A percentile compares a stretch with the other conserved stretches of the same genome.
Conservation (phyloP, 2,888 invertebrate species). For the Mesorhabditis spiculigera region DNA sequence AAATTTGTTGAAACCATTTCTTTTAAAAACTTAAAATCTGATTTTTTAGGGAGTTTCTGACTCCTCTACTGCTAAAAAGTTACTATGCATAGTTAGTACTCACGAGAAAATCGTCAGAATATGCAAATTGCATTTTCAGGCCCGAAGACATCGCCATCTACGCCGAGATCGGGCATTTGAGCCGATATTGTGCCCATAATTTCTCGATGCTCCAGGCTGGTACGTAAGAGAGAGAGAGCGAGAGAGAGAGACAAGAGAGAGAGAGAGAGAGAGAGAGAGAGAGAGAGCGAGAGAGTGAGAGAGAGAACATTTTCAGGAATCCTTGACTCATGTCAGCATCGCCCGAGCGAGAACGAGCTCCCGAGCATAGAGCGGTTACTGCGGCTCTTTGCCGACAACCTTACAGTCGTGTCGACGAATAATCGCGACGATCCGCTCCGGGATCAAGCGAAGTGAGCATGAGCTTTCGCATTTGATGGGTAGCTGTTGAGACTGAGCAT, state of each 20-base stretch:
- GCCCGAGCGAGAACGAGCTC: slow-evolving; percentile 23
- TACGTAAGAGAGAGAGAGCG: no score
- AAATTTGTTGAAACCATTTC: no score
- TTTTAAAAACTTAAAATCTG: no score
- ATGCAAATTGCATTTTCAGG: neutral
- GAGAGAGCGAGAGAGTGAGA: no score
- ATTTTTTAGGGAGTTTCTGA: no score
- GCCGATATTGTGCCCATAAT: slow-evolving; percentile 38
- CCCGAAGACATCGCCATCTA: slow-evolving; percentile 23
- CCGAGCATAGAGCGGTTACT: slow-evolving; percentile 34
- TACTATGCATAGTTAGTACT: no score
- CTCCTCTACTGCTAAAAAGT: no score
- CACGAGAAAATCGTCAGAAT: no score
- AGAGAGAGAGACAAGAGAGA: no score
- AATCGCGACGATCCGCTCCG: slow-evolving; percentile 25
- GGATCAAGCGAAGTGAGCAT: slow-evolving; percentile 25
- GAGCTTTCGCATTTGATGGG: no score
- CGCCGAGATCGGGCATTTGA: slow-evolving; percentile 42
- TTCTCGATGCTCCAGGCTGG: slow-evolving; percentile 29
- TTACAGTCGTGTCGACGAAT: slow-evolving; percentile 26
- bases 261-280: neutral
- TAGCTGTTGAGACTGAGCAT: no score
- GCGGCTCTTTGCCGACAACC: slow-evolving; percentile 23
- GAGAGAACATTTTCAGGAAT: slow-evolving; percentile 23
- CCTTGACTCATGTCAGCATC: slow-evolving; percentile 34